Conservation (phyloP, 2,888 invertebrate species). For the Bombyx huttoni region DNA sequence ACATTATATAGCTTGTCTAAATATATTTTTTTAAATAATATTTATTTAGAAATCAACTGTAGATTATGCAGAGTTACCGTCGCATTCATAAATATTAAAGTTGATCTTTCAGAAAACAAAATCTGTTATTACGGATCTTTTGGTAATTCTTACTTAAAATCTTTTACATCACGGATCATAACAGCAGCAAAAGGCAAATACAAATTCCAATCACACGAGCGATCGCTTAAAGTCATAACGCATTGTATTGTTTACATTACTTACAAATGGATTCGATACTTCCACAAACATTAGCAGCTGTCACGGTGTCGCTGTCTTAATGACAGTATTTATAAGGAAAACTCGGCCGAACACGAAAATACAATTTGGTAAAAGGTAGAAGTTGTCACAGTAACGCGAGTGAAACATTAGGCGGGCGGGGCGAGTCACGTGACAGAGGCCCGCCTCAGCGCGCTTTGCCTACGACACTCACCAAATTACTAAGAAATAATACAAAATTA, state of each 20-base stretch:
- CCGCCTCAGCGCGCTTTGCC: conserved; percentile 24
- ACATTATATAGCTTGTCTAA: not conserved
- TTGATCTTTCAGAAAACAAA: too few relatives aligned
- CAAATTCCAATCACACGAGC: conserved; percentile 19
- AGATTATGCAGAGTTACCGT: too few relatives aligned
- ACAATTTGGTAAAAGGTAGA: conserved; percentile 69
- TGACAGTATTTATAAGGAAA: conserved; percentile 72
- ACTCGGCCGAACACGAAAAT: conserved; percentile 67
- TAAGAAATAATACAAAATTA: conserved; percentile 30
- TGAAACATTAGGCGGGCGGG: conserved; percentile 57
- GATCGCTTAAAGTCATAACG: conserved; percentile 36
- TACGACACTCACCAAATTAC: conserved; percentile 36
- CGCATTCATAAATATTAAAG: too few relatives aligned
- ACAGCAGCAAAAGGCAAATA: conserved; percentile 8
- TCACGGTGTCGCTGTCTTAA: conserved; percentile 61
- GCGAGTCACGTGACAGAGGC: conserved; percentile 31
- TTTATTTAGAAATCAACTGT: too few relatives aligned
- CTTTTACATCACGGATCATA: not conserved
- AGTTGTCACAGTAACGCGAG: conserved; percentile 66
- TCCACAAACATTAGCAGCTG: conserved; percentile 61
- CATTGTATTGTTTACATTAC: conserved; percentile 44
- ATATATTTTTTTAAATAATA: not conserved
- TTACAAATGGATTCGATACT: conserved; percentile 51
- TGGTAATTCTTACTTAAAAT: too few relatives aligned
- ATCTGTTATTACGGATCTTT: too few relatives aligned